These are phyloP conservation scores for Telmatochromis sp. DNA, from an alignment of 2,113 vertebrate genomes.

Conservation along the genomic window DNA sequence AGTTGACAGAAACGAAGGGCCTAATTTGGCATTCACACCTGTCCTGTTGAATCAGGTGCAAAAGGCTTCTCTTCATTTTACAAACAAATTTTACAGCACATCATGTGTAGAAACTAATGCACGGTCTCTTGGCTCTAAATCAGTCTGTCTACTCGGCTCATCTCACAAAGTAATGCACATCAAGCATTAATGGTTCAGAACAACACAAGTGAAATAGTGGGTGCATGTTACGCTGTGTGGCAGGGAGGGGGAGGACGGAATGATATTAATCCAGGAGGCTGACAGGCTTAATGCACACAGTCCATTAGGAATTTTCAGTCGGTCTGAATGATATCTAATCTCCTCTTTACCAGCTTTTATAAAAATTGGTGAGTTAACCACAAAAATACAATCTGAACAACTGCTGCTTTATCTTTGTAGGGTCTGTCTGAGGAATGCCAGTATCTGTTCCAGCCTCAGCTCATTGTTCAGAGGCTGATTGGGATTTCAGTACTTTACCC, in stretches of 20 bases:
- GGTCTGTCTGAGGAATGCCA: conserved; percentile 97
- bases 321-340: conserved; percentile 39
- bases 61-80: not conserved
- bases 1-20: conserved; percentile 36
- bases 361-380: conserved; percentile 3
- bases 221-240: conserved; percentile 22
- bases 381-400: not conserved
- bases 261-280: conserved; percentile 36
- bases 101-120: conserved; percentile 9
- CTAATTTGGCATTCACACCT: conserved; percentile 54
- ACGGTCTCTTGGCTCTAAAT: not conserved
- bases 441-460: conserved; percentile 97
- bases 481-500: conserved; percentile 91
- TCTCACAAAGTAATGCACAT: conserved; percentile 28
- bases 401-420: conserved; percentile 58
- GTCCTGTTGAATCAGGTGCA: conserved; percentile 26
- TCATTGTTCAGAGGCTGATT: conserved; percentile 90
- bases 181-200: conserved; percentile 39
- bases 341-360: conserved; percentile 15
- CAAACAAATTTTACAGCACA: conserved; percentile 27
- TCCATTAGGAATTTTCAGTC: conserved; percentile 38
- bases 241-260: conserved; percentile 11
- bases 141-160: conserved; percentile 16
- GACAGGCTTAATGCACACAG: conserved; percentile 41
- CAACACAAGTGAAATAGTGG: conserved; percentile 22